phyloP scores from a whole-genome alignment of 2,797 vertebrate genomes.

The Kryptopterus vitreolus region DNA sequence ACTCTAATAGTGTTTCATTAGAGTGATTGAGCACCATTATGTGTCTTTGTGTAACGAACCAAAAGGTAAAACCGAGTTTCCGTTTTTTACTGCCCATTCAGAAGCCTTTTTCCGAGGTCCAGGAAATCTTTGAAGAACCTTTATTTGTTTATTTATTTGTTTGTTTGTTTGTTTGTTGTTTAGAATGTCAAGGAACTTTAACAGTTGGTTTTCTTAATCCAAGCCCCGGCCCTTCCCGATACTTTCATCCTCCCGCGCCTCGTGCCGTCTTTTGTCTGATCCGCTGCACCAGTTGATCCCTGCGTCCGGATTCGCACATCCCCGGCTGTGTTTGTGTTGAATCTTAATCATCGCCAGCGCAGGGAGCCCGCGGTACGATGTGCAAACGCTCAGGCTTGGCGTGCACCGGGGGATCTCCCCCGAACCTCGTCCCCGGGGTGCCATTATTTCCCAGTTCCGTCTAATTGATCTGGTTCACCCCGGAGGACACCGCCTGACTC shows the following conservation, averaged over 20 bases:
- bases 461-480: slow-evolving; percentile 57
- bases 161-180: no score
- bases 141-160: no score
- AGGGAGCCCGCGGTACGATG: slow-evolving; percentile 40
- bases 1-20: not conserved
- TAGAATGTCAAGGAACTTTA: no score
- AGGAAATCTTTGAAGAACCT: not conserved
- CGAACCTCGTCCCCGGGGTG: slow-evolving; percentile 48
- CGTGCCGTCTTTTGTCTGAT: slow-evolving; percentile 1
- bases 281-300: slow-evolving; percentile 44
- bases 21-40: not conserved
- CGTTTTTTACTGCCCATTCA: no score
- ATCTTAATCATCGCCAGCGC: slow-evolving; percentile 44
- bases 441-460: slow-evolving; percentile 53
- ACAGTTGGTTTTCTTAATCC: not conserved
- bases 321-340: slow-evolving; percentile 29
- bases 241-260: not conserved
- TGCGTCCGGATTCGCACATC: slow-evolving; percentile 20
- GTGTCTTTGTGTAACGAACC: not conserved
- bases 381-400: not conserved
- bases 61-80: not conserved
- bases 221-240: not conserved
- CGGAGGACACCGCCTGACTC: slow-evolving; percentile 38
- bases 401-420: slow-evolving; percentile 42
- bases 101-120: not conserved